phyloP scores from a whole-genome alignment of 2,888 invertebrate genomes.

The Trypoxylon attenuatum region DNA sequence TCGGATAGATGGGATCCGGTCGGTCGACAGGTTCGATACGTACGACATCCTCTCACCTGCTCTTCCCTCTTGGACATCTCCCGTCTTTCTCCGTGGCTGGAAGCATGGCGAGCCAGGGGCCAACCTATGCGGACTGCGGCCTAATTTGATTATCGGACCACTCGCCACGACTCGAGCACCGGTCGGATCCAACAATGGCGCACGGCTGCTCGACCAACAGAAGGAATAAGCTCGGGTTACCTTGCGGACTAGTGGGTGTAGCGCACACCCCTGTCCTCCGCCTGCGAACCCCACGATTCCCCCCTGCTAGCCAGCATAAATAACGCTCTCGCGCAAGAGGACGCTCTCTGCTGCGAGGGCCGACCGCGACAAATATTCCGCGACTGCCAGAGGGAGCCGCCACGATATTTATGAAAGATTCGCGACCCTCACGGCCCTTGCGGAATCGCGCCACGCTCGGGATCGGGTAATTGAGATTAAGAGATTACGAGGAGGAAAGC shows the following conservation, averaged over 20 bases:
- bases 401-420: not conserved
- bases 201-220: constrained; percentile 1
- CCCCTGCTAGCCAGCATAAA: no score
- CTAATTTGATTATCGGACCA: constrained; percentile 45
- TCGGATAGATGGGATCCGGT: constrained; percentile 38
- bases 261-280: no score
- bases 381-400: not conserved
- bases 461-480: constrained; percentile 39
- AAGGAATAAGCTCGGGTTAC: constrained; percentile 16
- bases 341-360: no score
- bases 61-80: constrained; percentile 6
- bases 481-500: constrained; percentile 47
- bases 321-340: no score
- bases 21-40: constrained; percentile 45
- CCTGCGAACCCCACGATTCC: no score
- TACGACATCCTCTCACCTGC: constrained; percentile 42
- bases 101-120: not conserved
- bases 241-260: not conserved
- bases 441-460: no score
- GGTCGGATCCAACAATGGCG: constrained; percentile 4
- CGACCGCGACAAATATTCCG: no score
- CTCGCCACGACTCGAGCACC: constrained; percentile 16
- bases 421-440: no score
- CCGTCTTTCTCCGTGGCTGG: not conserved
- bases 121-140: constrained; percentile 1